Evolutionary conservation across 2,888 invertebrate species (phyloP).

Genomic region (Dusona sp.): DNA sequence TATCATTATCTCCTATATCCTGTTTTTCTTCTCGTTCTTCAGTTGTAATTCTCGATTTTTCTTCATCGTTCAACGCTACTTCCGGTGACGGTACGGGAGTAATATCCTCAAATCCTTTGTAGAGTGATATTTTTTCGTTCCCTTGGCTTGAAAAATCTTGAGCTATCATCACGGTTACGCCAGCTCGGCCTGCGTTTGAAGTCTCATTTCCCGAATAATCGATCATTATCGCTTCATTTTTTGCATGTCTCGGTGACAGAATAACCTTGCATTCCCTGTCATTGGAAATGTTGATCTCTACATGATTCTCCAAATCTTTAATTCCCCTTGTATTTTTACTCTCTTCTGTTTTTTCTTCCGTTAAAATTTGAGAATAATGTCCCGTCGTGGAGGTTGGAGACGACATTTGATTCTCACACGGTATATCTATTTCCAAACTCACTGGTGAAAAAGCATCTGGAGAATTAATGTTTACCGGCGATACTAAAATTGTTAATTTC

Average conservation of each 20-base stretch:
- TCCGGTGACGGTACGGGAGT: neutral
- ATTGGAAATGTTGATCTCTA: slow-evolving; percentile 13
- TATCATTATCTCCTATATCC: neutral
- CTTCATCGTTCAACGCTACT: neutral
- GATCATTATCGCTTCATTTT: neutral
- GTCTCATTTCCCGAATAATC: neutral
- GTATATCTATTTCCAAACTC: slow-evolving; percentile 28
- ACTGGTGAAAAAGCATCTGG: slow-evolving; percentile 30
- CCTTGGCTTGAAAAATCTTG: neutral
- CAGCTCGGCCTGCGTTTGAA: neutral
- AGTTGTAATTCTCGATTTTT: neutral
- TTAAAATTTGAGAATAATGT: neutral
- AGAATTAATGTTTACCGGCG: slow-evolving; percentile 2
- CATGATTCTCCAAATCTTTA: neutral
- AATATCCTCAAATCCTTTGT: neutral
- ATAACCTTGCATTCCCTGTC: slow-evolving; percentile 13
- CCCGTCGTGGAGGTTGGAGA: slow-evolving; percentile 40
- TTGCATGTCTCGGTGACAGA: neutral
- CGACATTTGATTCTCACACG: slow-evolving; percentile 7
- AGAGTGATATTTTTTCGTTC: neutral
- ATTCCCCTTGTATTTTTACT: neutral
- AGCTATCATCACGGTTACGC: neutral
- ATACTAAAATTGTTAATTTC: slow-evolving; percentile 37
- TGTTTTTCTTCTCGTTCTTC: neutral
- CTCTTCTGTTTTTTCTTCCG: neutral